Conservation (phyloP, 1,140 invertebrate genomes). For the Sycophaga agraensis region DNA sequence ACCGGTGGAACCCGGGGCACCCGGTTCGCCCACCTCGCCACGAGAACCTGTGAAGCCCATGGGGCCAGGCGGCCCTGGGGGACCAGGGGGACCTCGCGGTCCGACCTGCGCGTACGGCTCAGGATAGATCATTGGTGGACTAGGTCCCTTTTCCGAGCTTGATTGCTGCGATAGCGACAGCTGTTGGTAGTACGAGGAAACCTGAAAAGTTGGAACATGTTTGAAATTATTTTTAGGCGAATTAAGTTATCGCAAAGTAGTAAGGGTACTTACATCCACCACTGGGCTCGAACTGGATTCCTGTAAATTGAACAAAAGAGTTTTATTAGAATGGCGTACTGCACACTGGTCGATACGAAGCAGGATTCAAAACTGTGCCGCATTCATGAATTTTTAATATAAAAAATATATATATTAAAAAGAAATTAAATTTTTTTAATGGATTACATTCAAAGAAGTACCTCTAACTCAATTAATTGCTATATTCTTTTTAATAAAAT, state of each 20-base stretch:
- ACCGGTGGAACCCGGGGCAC: constrained; percentile 65
- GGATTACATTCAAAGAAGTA: too few relatives aligned
- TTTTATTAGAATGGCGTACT: neutral
- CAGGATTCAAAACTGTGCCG: neutral
- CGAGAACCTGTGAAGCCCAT: constrained; percentile 80
- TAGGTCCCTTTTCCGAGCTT: constrained; percentile 74
- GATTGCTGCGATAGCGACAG: constrained; percentile 65
- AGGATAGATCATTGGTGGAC: constrained; percentile 49
- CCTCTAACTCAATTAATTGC: too few relatives aligned
- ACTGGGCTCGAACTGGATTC: constrained; percentile 58
- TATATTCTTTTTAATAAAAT: too few relatives aligned
- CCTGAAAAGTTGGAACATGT: constrained; percentile 37
- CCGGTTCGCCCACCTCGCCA: constrained; percentile 74
- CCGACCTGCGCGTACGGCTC: constrained; percentile 77
- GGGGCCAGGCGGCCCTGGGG: constrained; percentile 68
- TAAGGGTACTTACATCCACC: constrained; percentile 67
- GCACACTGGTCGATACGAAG: neutral
- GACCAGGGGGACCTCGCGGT: constrained; percentile 68
- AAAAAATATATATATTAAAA: constrained; percentile 1
- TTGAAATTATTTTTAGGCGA: neutral
- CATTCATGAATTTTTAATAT: neutral
- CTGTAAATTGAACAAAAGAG: neutral
- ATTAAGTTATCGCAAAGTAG: neutral
- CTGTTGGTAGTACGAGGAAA: constrained; percentile 66
- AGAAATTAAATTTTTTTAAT: neutral